Evolutionary conservation across 2,797 vertebrate genomes (phyloP).

Genomic region (Lycodopsis pacificus): DNA sequence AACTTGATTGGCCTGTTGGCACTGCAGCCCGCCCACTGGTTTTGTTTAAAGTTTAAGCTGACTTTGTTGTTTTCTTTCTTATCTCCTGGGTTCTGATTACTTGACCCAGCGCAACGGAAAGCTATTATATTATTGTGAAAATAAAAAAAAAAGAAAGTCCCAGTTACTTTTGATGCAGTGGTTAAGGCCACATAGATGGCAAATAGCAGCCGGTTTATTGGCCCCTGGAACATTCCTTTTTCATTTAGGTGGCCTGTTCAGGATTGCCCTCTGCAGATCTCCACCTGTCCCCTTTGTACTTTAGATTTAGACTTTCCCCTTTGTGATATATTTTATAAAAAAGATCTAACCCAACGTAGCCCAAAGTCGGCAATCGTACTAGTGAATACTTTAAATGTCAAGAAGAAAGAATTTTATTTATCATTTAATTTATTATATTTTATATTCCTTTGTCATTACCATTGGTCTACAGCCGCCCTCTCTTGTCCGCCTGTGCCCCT

Average conservation of each 20-base stretch:
- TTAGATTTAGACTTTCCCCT: background rate
- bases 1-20: conserved; percentile 55
- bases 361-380: background rate
- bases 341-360: background rate
- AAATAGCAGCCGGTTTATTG: conserved; percentile 6
- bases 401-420: background rate
- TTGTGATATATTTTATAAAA: background rate
- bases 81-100: conserved; percentile 16
- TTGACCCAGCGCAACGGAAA: conserved; percentile 18
- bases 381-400: background rate
- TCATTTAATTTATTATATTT: background rate
- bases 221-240: background rate
- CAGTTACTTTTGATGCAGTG: background rate
- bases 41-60: conserved; percentile 44
- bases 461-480: conserved; percentile 1
- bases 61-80: background rate
- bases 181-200: conserved; percentile 6
- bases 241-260: conserved; percentile 22
- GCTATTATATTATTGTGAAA: conserved; percentile 29
- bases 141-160: conserved; percentile 4
- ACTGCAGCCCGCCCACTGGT: conserved; percentile 19
- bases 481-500: conserved; percentile 45
- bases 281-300: background rate
- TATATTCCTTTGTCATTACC: background rate
- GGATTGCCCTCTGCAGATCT: background rate